phyloP scores from a whole-genome alignment of 2,797 vertebrate species.

The Prunella strophiata region DNA sequence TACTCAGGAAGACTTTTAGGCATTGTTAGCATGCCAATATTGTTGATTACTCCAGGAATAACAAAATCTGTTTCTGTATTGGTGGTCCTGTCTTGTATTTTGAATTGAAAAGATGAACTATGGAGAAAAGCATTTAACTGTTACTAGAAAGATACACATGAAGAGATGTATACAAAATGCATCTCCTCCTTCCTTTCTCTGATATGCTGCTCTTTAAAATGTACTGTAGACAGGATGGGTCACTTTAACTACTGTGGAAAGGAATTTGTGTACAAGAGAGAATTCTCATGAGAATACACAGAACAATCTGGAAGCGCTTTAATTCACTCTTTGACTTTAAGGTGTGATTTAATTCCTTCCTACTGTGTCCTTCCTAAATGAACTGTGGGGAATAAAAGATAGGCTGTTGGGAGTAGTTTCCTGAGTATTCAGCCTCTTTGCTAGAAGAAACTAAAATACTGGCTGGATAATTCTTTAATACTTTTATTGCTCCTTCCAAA shows the following conservation, averaged over 20 bases:
- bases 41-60: not conserved
- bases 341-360: conserved; percentile 30
- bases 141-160: not conserved
- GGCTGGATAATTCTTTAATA: not conserved
- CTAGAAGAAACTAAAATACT: not conserved
- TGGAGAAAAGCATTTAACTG: not conserved
- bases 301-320: conserved; percentile 41
- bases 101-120: not conserved
- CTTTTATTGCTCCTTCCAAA: not conserved
- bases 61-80: not conserved
- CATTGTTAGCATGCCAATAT: not conserved
- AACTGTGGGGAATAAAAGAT: not conserved
- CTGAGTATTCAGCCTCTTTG: not conserved
- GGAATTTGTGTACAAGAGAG: not conserved
- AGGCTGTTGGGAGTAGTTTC: not conserved
- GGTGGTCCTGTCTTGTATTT: not conserved
- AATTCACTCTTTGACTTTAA: conserved; percentile 12
- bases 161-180: not conserved
- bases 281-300: conserved; percentile 28
- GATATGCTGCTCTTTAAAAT: not conserved
- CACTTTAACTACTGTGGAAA: not conserved
- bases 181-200: not conserved
- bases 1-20: not conserved
- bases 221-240: not conserved
- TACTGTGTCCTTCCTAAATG: not conserved